Evolutionary conservation across 2,888 invertebrate genomes (phyloP), one percentile per base, ranked within the genome.

Genomic region (Amphipyra tragopoginis): DNA sequence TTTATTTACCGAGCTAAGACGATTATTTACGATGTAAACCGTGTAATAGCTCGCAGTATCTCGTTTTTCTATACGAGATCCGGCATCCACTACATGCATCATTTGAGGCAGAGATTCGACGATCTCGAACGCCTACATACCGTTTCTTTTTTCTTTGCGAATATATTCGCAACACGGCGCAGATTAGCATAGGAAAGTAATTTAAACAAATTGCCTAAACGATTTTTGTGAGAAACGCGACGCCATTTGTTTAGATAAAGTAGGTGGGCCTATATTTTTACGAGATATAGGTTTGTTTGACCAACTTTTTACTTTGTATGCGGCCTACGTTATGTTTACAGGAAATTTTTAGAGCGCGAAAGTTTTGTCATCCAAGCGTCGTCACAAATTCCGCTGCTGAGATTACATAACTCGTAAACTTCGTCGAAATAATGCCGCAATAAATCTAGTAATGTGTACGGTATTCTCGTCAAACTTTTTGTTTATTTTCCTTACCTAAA

Each of bases 11-110:
- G 78, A 84, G 83, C 88, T 89, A 88, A 90, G 88, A 87, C 86
- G 87, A 92, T 93, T 94, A 93, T 93, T 94, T 94, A 93, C 93
- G 92, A 92, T 88, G 90, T 87, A 87, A 87, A 86, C 76, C 86
- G 84, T 85, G 90, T 93, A 93, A 93, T 93, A 90, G 92, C 87
- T 88, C 84, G 85, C 84, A 85, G 86, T 91, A 90, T 90, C 89
- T 88, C 86, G 87, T 91, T 91, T 90, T 92, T 90, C 86, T 87
- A 78, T 78, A 82, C 75, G 81, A 84, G 84, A 86, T 86, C 81
- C 82, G 67, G 84, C 88, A 86, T 85, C 86, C 76, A 86, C 79
- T 80, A 85, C 89, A 91, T 91, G 86, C 88, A 90, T 92, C 90
- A 91, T 90, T 89, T 89, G 84, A 85, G 82, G 81, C 79, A 78